Percentiles rank a stretch among this genome's conserved stretches.
phyloP scores from a whole-genome alignment of 2,113 vertebrate genomes.

The Trogon surrucura region DNA sequence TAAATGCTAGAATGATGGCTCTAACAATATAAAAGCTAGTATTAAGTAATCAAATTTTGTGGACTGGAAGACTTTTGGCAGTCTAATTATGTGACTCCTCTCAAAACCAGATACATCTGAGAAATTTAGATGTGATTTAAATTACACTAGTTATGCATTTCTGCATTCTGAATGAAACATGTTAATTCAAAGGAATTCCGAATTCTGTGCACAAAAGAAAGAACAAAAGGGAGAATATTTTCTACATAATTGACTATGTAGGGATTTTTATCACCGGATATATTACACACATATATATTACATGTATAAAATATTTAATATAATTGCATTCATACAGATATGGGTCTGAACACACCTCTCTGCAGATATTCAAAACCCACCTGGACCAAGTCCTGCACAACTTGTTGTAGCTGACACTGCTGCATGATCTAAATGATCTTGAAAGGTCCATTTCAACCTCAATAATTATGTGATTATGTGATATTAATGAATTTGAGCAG shows the following conservation, averaged over 20 bases:
- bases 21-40: no score
- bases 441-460: background rate
- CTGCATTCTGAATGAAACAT: background rate
- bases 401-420: background rate
- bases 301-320: background rate
- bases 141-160: background rate
- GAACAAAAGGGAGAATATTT: background rate
- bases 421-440: background rate
- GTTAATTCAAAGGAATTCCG: background rate
- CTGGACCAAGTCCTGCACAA: background rate
- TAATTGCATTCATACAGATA: background rate
- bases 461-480: background rate
- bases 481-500: background rate
- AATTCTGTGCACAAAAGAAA: background rate
- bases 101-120: background rate
- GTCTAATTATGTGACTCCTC: background rate
- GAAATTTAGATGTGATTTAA: background rate
- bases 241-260: background rate
- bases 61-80: background rate
- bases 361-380: background rate
- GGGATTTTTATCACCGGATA: background rate
- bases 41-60: background rate
- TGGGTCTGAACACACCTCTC: background rate
- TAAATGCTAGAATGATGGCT: background rate
- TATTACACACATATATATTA: no score